phyloP scores from a whole-genome alignment of 2,797 vertebrate species.

The Centroberyx gerrardi region DNA sequence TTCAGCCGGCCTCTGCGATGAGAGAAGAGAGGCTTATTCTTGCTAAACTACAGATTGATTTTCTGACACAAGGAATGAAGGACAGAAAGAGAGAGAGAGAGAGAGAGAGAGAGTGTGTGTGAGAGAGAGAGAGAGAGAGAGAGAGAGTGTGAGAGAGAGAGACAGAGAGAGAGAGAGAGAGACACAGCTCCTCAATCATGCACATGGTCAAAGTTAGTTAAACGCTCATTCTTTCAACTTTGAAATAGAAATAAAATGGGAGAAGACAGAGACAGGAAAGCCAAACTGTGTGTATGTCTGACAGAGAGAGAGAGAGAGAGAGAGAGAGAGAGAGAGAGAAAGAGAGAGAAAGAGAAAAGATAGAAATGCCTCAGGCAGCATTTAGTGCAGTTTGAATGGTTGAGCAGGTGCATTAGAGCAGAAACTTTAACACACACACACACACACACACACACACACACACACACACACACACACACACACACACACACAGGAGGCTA shows the following conservation, averaged over 20 bases:
- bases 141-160: not conserved
- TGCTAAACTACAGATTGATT: slow-evolving; percentile 91
- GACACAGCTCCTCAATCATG: slow-evolving; percentile 56
- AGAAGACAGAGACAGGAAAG: slow-evolving; percentile 27
- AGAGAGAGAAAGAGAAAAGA: slow-evolving; percentile 32
- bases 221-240: slow-evolving; percentile 55
- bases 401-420: slow-evolving; percentile 81
- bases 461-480: slow-evolving; percentile 30
- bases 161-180: not conserved
- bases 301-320: slow-evolving; percentile 21
- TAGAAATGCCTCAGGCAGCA: slow-evolving; percentile 80
- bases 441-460: slow-evolving; percentile 34
- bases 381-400: slow-evolving; percentile 88
- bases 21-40: slow-evolving; percentile 72
- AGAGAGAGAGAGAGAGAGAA: slow-evolving; percentile 27
- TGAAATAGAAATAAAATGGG: slow-evolving; percentile 46
- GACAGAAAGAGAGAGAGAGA: slow-evolving; percentile 36
- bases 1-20: slow-evolving; percentile 71
- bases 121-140: not conserved
- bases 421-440: slow-evolving; percentile 50
- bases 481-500: slow-evolving; percentile 27
- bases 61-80: slow-evolving; percentile 91
- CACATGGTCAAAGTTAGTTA: slow-evolving; percentile 65
- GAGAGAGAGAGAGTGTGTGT: slow-evolving; percentile 2
- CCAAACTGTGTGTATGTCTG: slow-evolving; percentile 27